Evolutionary conservation across 2,888 invertebrate species (phyloP).

Genomic region (Drosophila subsilvestris): DNA sequence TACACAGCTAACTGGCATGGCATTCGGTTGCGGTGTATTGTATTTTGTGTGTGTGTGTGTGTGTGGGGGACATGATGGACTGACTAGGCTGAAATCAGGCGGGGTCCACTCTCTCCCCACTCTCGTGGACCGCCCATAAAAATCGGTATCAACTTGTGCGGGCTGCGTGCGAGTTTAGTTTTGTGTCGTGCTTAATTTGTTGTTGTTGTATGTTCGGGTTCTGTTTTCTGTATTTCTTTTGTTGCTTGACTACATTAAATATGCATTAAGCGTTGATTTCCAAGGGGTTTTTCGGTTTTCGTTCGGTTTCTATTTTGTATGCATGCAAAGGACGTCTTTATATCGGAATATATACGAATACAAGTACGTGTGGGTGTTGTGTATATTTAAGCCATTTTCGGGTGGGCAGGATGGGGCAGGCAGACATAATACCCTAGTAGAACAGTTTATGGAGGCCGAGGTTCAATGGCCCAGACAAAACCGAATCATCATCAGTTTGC

Average conservation of each 20-base stretch:
- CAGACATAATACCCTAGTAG: constrained; percentile 19
- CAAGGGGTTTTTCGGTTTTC: constrained; percentile 28
- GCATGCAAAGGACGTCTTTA: constrained; percentile 25
- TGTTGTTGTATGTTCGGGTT: constrained; percentile 23
- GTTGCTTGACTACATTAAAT: constrained; percentile 63
- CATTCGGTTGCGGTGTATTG: background rate
- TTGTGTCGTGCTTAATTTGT: constrained; percentile 35
- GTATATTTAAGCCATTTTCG: constrained; percentile 23
- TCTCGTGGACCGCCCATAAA: constrained; percentile 19
- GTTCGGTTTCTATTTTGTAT: constrained; percentile 45
- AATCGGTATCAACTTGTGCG: constrained; percentile 68
- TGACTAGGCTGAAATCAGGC: constrained; percentile 28
- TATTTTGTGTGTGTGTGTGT: background rate
- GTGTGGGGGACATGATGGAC: constrained; percentile 52
- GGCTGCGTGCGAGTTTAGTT: constrained; percentile 57
- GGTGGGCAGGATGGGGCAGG: background rate
- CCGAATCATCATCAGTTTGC: constrained; percentile 50
- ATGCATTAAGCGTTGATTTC: constrained; percentile 68
- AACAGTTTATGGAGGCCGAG: constrained; percentile 12
- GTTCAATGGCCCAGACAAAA: constrained; percentile 26
- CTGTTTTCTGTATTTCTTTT: constrained; percentile 18
- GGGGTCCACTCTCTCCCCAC: background rate
- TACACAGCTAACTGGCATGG: constrained; percentile 36
- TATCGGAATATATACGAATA: constrained; percentile 4
- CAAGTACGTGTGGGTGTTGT: constrained; percentile 13